These are phyloP conservation scores for Oligia strigilis DNA, from an alignment of 2,888 invertebrate species.

Conservation along the genomic window DNA sequence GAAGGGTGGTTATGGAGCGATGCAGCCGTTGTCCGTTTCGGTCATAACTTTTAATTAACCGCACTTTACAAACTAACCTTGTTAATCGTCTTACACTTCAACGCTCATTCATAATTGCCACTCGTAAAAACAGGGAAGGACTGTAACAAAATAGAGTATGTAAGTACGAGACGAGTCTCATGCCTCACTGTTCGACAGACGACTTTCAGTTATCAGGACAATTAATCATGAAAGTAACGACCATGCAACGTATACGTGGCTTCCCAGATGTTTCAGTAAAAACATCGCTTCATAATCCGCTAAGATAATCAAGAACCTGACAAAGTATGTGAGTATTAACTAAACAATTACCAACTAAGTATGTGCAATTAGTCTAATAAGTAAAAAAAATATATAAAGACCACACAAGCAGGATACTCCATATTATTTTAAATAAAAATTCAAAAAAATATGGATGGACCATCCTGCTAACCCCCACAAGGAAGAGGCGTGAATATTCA, in stretches of 20 bases:
- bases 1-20: conserved; percentile 52
- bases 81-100: conserved; percentile 77
- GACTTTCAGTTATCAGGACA: neutral
- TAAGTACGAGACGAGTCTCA: neutral
- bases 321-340: no score
- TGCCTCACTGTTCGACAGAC: neutral
- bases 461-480: neutral
- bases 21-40: conserved; percentile 69
- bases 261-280: neutral
- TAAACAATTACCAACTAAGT: neutral
- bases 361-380: neutral
- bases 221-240: neutral
- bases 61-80: conserved; percentile 79
- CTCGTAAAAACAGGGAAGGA: conserved; percentile 49
- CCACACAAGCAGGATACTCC: neutral
- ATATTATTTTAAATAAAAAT: neutral
- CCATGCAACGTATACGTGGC: no score
- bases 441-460: neutral
- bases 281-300: neutral
- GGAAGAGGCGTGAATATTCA: neutral
- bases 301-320: neutral
- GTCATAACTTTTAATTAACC: conserved; percentile 84
- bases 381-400: neutral
- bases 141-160: conserved; percentile 10
- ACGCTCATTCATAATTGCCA: conserved; percentile 70